A percentile compares a stretch with the other conserved stretches of the same genome.
Evolutionary conservation across 1,140 invertebrate species (phyloP).

Genomic region (Drosophila baimaii): DNA sequence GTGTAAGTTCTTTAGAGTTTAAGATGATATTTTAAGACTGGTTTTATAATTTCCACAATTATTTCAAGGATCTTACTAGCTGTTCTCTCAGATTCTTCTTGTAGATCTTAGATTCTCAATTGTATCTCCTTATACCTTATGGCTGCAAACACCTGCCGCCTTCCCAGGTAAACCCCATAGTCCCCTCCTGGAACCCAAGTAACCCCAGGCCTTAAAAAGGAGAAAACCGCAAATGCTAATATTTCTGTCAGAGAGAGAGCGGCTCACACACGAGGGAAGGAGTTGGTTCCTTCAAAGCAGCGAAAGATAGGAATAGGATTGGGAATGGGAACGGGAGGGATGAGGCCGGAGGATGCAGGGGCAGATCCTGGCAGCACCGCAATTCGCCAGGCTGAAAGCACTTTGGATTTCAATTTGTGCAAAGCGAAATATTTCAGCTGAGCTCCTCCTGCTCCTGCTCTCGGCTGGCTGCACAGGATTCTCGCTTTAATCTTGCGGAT

Average conservation of each 20-base stretch:
- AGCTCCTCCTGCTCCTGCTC: slow-evolving; percentile 49
- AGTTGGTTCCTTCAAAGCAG: not conserved
- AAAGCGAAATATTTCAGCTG: slow-evolving; percentile 82
- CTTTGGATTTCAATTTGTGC: slow-evolving; percentile 82
- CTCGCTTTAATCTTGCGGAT: slow-evolving; percentile 77
- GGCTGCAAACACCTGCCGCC: slow-evolving; percentile 59
- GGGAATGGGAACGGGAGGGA: no score
- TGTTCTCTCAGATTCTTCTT: not conserved
- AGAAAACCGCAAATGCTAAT: slow-evolving; percentile 75
- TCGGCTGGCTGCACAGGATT: slow-evolving; percentile 31
- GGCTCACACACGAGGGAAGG: slow-evolving; percentile 22
- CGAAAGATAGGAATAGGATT: not conserved
- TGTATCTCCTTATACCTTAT: slow-evolving; percentile 13
- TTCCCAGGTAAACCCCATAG: slow-evolving; percentile 48
- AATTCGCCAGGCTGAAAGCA: slow-evolving; percentile 69
- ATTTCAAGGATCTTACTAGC: no score
- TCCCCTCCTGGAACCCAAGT: not conserved
- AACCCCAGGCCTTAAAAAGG: slow-evolving; percentile 1
- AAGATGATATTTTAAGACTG: no score
- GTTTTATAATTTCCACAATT: not conserved
- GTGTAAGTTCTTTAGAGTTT: not conserved
- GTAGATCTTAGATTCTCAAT: slow-evolving; percentile 13
- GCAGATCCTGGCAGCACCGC: slow-evolving; percentile 31
- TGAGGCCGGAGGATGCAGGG: no score
- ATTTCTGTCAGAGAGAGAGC: slow-evolving; percentile 77